Evolutionary conservation across 2,797 vertebrate species (phyloP), one percentile per base, ranked within the genome.

Genomic region (Anabas testudineus): DNA sequence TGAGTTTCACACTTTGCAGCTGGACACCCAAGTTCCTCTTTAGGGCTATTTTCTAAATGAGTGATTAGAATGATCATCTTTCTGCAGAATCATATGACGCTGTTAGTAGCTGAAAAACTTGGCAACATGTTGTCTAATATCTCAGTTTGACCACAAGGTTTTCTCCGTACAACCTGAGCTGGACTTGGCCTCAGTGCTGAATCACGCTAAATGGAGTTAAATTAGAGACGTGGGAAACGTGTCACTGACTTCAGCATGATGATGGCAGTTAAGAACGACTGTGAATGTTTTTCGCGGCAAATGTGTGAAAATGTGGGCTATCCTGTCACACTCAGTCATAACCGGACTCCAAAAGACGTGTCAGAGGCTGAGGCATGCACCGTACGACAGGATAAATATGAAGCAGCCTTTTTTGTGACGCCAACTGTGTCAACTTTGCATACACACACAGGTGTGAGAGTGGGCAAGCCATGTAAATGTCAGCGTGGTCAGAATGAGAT

Each of bases 391-490:
- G 10, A 42, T 0, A 6, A 19, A 28, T 12, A 36, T 9, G 10
- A 21, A 21, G 13, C 9, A 21, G 43, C n/a, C 24, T 32, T 39
- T 32, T 39, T 58, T 34, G 8, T 39, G 32, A 2, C 9, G 63
- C 58, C 18, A 47, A n/a, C 36, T 52, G 46, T 48, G 28, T 45
- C 15, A 53, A 51, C 42, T 28, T 57, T 52, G 47, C 9, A 0
- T 21, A 8, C 9, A 1, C 0, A 37, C 19, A 46, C 48, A 39
- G 10, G 10, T 18, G 19, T 0, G 3, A 45, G 19, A 74, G 21
- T 45, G 65, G 70, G 32, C 2, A 71, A 55, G 51, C 6, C 71
- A 89, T 88, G 87, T 85, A 89, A 90, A 90, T 90, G 64, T 70
- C 16, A 63, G 39, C 32, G 37, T n/a, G 68, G 71, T 49, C 22